Conservation (phyloP, 2,797 vertebrate species). For the Salmo trutta region DNA sequence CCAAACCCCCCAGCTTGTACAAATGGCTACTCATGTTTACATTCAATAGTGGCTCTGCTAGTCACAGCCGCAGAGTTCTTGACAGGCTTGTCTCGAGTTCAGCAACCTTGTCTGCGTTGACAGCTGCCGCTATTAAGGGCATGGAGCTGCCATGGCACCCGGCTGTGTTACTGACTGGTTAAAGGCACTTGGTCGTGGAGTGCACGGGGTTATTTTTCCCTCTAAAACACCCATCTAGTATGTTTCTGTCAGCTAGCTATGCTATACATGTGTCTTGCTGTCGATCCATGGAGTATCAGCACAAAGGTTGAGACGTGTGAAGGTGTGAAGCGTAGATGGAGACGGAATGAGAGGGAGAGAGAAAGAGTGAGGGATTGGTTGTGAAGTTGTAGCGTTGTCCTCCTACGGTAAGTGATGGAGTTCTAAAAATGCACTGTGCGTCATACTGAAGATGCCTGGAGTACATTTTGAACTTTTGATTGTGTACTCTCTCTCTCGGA, state of each 20-base stretch:
- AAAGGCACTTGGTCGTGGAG: slow-evolving; percentile 27
- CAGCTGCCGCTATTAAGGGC: slow-evolving; percentile 65
- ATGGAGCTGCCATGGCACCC: slow-evolving; percentile 48
- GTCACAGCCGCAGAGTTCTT: slow-evolving; percentile 63
- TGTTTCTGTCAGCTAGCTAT: slow-evolving; percentile 8
- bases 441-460: not conserved
- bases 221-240: slow-evolving; percentile 27
- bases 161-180: slow-evolving; percentile 47
- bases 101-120: slow-evolving; percentile 62
- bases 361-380: not conserved
- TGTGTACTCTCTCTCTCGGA: not conserved
- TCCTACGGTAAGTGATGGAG: not conserved
- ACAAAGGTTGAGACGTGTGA: not conserved
- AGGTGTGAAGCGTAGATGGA: not conserved
- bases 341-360: not conserved
- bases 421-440: not conserved
- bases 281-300: not conserved
- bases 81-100: slow-evolving; percentile 66
- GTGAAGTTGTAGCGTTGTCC: not conserved
- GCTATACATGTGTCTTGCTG: not conserved
- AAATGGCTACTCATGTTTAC: slow-evolving; percentile 70
- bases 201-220: slow-evolving; percentile 15
- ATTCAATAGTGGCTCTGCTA: slow-evolving; percentile 53
- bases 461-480: not conserved
- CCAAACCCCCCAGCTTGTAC: slow-evolving; percentile 40